Evolutionary conservation across 2,113 vertebrate species (phyloP).

Genomic region (Probosciger aterrimus): DNA sequence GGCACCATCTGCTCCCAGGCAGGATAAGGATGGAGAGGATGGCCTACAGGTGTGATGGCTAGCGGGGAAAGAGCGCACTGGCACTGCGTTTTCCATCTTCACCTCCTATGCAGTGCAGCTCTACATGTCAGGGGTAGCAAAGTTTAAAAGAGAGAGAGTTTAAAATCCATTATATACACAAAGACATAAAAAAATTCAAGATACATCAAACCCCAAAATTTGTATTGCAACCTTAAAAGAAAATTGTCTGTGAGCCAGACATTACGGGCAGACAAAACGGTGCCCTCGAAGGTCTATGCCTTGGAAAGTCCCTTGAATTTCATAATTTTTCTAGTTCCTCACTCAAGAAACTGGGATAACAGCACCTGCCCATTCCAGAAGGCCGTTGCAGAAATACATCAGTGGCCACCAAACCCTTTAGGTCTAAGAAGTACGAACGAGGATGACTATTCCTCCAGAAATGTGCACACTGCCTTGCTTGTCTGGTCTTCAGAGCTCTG

Average conservation of each 20-base stretch:
- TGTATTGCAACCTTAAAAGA: neutral
- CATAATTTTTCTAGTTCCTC: neutral
- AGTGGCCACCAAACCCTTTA: neutral
- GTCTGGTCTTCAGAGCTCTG: neutral
- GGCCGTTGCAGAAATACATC: neutral
- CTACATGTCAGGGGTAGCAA: neutral
- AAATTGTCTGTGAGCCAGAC: neutral
- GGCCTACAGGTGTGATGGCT: neutral
- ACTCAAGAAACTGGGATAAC: neutral
- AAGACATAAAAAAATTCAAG: neutral
- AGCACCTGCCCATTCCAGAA: accelerated
- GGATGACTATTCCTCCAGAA: neutral
- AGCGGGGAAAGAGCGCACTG: neutral
- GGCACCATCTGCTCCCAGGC: neutral
- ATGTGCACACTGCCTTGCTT: neutral
- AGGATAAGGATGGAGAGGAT: neutral
- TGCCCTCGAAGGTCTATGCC: accelerated
- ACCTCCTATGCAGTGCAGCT: neutral
- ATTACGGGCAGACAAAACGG: neutral
- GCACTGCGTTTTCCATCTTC: neutral
- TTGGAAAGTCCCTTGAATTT: neutral
- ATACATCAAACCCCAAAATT: neutral
- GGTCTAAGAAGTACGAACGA: neutral
- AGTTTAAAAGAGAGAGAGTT: neutral
- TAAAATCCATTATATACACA: neutral